A percentile compares a stretch with the other conserved stretches of the same genome.
These are phyloP conservation scores for Hycleus cichorii DNA, from an alignment of 1,140 invertebrate genomes.

Conservation along the genomic window DNA sequence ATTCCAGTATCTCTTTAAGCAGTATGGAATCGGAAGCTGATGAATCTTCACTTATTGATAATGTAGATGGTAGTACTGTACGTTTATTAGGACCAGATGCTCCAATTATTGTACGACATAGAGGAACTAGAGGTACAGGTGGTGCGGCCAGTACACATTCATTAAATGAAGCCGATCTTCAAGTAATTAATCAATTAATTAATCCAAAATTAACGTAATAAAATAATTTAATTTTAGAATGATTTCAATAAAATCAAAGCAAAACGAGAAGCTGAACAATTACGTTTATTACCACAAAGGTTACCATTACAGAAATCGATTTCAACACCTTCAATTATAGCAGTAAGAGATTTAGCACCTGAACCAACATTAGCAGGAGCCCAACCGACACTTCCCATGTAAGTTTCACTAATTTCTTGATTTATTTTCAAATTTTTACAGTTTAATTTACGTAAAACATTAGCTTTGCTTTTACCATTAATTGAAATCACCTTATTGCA, in stretches of 20 bases:
- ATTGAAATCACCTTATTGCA: not conserved
- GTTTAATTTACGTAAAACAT: too few relatives aligned
- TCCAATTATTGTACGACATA: conserved; percentile 35
- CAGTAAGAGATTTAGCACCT: conserved; percentile 48
- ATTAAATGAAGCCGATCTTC: conserved; percentile 74
- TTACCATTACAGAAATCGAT: conserved; percentile 83
- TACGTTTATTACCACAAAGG: conserved; percentile 58
- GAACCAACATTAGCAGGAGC: conserved; percentile 37
- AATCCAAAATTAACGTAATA: not conserved
- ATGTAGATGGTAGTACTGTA: conserved; percentile 45
- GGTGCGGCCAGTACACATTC: conserved; percentile 75
- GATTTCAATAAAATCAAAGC: conserved; percentile 50
- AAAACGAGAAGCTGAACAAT: conserved; percentile 52
- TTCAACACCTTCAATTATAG: conserved; percentile 81
- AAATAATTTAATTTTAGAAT: conserved; percentile 34
- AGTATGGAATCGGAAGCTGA: conserved; percentile 67
- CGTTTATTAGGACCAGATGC: conserved; percentile 41
- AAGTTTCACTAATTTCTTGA: conserved; percentile 25
- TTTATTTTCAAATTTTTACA: too few relatives aligned
- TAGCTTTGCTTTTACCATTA: not conserved
- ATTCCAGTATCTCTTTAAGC: conserved; percentile 58
- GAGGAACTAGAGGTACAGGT: conserved; percentile 30
- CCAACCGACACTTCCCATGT: conserved; percentile 44
- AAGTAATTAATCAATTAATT: conserved; percentile 48
- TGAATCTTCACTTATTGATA: conserved; percentile 47